These are phyloP conservation scores for Lamprotornis superbus DNA, from an alignment of 2,113 vertebrate species.

Conservation along the genomic window DNA sequence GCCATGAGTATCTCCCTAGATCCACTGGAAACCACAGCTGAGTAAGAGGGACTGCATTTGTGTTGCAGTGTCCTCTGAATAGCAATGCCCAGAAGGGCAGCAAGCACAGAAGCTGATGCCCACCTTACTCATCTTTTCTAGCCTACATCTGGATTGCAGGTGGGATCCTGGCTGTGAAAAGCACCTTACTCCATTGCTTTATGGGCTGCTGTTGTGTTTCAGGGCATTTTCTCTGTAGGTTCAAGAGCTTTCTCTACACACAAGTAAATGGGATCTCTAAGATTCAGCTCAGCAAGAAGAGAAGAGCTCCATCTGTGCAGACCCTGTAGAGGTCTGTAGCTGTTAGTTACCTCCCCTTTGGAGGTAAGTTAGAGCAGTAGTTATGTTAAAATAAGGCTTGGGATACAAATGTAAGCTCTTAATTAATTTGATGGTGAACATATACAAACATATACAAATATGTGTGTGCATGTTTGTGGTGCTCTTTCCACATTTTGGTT, in stretches of 20 bases:
- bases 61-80: neutral
- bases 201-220: neutral
- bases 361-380: neutral
- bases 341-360: neutral
- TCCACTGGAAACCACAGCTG: neutral
- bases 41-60: neutral
- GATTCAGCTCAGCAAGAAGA: neutral
- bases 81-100: neutral
- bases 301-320: neutral
- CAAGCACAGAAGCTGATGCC: neutral
- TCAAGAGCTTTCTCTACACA: neutral
- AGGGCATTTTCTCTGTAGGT: neutral
- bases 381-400: neutral
- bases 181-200: neutral
- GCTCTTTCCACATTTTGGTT: neutral
- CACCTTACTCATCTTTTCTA: neutral
- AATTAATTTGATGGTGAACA: neutral
- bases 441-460: neutral
- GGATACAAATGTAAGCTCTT: neutral
- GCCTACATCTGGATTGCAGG: neutral
- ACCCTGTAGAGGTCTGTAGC: neutral
- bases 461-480: neutral
- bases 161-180: neutral
- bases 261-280: neutral
- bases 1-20: neutral